These are phyloP conservation scores for Bubo scandiacus DNA, from an alignment of 2,113 vertebrate species.

Conservation along the genomic window DNA sequence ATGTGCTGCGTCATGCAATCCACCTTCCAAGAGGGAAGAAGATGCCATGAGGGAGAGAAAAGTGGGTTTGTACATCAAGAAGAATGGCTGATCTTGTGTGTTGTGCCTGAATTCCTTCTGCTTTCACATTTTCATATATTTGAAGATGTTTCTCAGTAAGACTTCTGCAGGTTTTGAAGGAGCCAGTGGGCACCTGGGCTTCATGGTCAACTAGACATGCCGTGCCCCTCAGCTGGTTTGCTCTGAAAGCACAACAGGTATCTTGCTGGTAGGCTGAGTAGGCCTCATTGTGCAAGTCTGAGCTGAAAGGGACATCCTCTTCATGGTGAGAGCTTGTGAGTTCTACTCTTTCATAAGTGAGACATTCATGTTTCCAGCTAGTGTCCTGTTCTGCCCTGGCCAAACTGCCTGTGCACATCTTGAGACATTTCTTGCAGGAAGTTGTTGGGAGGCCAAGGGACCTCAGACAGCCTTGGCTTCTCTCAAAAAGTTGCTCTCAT, in stretches of 20 bases:
- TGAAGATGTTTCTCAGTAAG: not conserved
- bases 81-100: accelerated
- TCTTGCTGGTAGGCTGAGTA: not conserved
- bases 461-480: not conserved
- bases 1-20: not conserved
- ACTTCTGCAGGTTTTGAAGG: not conserved
- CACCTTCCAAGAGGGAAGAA: not conserved
- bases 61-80: not conserved
- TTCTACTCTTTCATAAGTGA: not conserved
- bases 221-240: not conserved
- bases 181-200: not conserved
- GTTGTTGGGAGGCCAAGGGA: not conserved
- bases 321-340: not conserved
- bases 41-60: not conserved
- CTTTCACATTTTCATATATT: not conserved
- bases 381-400: not conserved
- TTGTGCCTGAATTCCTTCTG: not conserved
- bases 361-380: accelerated
- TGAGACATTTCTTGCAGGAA: not conserved
- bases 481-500: not conserved
- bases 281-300: accelerated
- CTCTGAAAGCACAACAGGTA: not conserved
- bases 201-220: accelerated
- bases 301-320: not conserved
- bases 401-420: not conserved